A percentile compares a stretch with the other conserved stretches of the same genome.
Evolutionary conservation across 2,797 vertebrate genomes (phyloP).

Genomic region (Darevskia mixta): DNA sequence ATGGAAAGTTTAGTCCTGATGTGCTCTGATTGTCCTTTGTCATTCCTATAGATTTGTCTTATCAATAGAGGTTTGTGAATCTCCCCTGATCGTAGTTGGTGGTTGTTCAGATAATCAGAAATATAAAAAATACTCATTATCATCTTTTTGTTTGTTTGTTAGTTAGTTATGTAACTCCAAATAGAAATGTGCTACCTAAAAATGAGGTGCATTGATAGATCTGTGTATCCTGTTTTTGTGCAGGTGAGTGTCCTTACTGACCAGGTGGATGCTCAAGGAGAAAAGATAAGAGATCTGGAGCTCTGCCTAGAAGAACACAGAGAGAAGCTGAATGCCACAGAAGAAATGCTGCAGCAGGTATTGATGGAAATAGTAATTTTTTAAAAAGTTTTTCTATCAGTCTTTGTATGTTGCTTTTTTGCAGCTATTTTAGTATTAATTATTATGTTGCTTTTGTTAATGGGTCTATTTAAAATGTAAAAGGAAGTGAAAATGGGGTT

Average conservation of each 20-base stretch:
- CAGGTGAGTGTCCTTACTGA: conserved; percentile 98
- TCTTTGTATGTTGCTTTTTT: background rate
- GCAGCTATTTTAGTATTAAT: background rate
- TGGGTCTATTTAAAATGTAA: background rate
- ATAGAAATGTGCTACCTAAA: rapidly evolving
- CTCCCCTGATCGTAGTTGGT: background rate
- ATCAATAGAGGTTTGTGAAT: too few relatives aligned
- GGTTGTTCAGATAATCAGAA: background rate
- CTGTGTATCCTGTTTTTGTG: background rate
- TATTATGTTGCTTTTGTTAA: background rate
- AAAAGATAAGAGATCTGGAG: conserved; percentile 97
- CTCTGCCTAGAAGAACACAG: conserved; percentile 95
- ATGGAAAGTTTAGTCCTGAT: background rate
- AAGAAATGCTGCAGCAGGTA: conserved; percentile 98
- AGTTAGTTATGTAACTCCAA: background rate
- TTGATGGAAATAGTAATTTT: too few relatives aligned
- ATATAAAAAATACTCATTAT: background rate
- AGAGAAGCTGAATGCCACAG: conserved; percentile 94
- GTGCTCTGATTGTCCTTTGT: background rate
- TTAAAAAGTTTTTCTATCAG: too few relatives aligned
- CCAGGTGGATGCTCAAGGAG: conserved; percentile 98
- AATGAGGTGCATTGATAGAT: background rate
- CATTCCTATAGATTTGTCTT: rapidly evolving
- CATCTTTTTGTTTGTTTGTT: too few relatives aligned
- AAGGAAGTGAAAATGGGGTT: background rate